phyloP scores from a whole-genome alignment of 2,888 invertebrate genomes.

The Phorcus lineatus region DNA sequence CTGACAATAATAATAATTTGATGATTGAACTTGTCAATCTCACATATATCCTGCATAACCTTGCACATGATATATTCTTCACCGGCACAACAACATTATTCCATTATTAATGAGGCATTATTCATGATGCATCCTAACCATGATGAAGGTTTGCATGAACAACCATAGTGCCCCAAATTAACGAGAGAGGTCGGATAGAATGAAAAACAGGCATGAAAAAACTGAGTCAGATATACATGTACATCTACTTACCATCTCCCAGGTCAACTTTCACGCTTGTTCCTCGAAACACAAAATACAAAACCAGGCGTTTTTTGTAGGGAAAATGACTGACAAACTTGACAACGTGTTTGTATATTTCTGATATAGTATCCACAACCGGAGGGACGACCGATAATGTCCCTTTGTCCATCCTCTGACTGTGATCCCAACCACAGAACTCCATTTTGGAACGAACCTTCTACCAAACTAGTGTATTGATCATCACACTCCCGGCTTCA shows the following conservation, averaged over 20 bases:
- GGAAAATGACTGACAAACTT: conserved; percentile 42
- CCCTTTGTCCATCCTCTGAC: conserved; percentile 28
- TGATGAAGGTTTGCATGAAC: too few species aligned
- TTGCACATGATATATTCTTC: too few species aligned
- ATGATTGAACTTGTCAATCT: too few species aligned
- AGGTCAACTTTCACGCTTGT: conserved; percentile 48
- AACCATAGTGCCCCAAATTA: too few species aligned
- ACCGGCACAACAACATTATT: too few species aligned
- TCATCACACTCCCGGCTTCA: conserved; percentile 28
- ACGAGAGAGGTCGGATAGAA: neutral
- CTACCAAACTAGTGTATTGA: conserved; percentile 28
- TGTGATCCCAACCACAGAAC: conserved; percentile 37
- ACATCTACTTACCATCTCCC: conserved; percentile 49
- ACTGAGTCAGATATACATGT: neutral
- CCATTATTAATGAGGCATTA: too few species aligned
- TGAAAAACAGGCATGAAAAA: neutral
- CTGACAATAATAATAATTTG: too few species aligned
- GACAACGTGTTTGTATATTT: conserved; percentile 42
- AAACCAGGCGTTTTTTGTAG: conserved; percentile 44
- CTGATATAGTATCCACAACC: conserved; percentile 37
- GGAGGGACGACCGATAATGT: conserved; percentile 38
- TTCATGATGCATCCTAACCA: too few species aligned
- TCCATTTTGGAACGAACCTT: conserved; percentile 39
- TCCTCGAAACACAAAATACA: conserved; percentile 47
- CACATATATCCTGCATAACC: too few species aligned